These are phyloP conservation scores for Drosophila fungiperda DNA, from an alignment of 2,888 invertebrate genomes.

Conservation along the genomic window DNA sequence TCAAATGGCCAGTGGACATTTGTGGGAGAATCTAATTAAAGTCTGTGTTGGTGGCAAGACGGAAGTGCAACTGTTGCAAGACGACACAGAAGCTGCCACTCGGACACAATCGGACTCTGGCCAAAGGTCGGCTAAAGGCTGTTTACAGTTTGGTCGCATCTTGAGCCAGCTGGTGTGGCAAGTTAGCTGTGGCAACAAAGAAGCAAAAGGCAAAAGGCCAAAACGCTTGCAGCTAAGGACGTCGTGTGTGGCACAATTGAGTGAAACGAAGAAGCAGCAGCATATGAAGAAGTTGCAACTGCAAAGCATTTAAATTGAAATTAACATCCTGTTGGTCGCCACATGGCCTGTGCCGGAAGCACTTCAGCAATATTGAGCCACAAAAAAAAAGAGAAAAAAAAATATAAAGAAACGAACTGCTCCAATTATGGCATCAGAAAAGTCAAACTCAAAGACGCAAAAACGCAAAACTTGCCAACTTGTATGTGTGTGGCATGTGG, in stretches of 20 bases:
- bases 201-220: constrained; percentile 25
- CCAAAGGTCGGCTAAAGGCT: constrained; percentile 48
- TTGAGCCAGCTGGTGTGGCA: constrained; percentile 52
- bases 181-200: constrained; percentile 14
- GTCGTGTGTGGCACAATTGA: constrained; percentile 62
- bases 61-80: constrained; percentile 55
- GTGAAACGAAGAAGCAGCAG: constrained; percentile 16
- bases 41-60: constrained; percentile 44
- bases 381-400: constrained; percentile 1
- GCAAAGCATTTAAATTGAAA: constrained; percentile 75
- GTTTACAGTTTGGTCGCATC: constrained; percentile 31
- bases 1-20: constrained; percentile 12
- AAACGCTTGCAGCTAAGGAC: constrained; percentile 63
- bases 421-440: constrained; percentile 68
- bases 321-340: constrained; percentile 71
- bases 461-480: constrained; percentile 24
- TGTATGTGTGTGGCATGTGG: not conserved
- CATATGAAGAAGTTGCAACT: constrained; percentile 32
- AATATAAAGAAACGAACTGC: constrained; percentile 29
- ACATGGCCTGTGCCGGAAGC: constrained; percentile 53
- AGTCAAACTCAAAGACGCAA: constrained; percentile 57
- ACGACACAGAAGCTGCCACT: constrained; percentile 2
- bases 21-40: constrained; percentile 70
- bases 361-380: constrained; percentile 41
- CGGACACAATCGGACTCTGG: constrained; percentile 4